Conservation (phyloP, 64 coral and sea anemone genomes). For the Dendronephthya gigantea region DNA sequence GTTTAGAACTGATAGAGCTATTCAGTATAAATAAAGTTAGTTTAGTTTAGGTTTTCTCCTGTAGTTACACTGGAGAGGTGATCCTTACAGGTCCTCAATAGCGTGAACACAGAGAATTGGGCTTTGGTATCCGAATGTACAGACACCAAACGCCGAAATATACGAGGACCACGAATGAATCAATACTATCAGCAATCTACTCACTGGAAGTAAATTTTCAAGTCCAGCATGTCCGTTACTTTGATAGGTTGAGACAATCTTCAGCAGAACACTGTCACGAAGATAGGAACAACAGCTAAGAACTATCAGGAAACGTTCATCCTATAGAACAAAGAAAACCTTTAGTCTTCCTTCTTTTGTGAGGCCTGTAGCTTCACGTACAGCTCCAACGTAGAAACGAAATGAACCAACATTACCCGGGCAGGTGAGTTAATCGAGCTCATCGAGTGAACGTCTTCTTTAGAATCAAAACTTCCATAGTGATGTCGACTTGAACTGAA, state of each 20-base stretch:
- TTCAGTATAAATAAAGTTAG: no score
- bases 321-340: slow-evolving; percentile 12
- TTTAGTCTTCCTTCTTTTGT: neutral
- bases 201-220: slow-evolving; percentile 71
- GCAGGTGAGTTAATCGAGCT: neutral
- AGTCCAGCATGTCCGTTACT: slow-evolving; percentile 65
- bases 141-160: no score
- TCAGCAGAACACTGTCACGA: slow-evolving; percentile 55
- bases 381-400: no score
- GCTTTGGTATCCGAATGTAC: no score
- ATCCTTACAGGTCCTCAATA: no score
- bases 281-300: slow-evolving; percentile 87
- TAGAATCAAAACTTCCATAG: neutral
- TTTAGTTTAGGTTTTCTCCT: no score
- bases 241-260: slow-evolving; percentile 77
- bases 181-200: neutral
- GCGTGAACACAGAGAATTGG: no score
- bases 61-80: no score
- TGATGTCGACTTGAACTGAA: slow-evolving; percentile 15
- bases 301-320: slow-evolving; percentile 84
- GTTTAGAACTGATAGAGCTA: no score
- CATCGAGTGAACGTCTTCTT: slow-evolving; percentile 5
- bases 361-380: neutral
- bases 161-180: neutral
- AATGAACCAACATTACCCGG: neutral